Conservation (phyloP, 2,113 vertebrate species). For the Baryphthengus martii region DNA sequence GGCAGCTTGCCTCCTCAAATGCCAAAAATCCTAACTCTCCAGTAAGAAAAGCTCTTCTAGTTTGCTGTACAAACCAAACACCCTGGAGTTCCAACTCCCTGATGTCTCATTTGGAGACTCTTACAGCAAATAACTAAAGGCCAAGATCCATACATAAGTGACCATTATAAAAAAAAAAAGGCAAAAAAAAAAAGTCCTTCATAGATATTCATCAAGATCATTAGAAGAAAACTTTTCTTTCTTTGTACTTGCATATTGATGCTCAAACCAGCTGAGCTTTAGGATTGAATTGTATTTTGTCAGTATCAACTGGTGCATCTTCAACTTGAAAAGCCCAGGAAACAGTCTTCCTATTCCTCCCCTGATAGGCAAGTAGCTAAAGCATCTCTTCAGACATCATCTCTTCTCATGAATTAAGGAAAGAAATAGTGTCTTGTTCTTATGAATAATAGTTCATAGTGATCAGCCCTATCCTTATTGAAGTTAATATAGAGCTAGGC, state of each 20-base stretch:
- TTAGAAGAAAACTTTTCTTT: neutral
- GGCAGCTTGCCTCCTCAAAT: neutral
- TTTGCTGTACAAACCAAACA: neutral
- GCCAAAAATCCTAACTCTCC: neutral
- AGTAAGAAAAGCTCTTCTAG: neutral
- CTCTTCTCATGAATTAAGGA: neutral
- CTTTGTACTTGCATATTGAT: accelerated
- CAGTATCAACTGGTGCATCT: neutral
- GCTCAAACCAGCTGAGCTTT: neutral
- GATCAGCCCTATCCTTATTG: neutral
- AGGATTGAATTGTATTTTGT: neutral
- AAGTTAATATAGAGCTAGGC: neutral
- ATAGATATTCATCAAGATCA: neutral
- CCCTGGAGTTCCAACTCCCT: neutral
- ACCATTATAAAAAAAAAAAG: neutral
- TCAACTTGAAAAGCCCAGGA: neutral
- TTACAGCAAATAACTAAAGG: neutral
- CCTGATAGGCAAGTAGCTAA: neutral
- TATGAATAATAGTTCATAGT: neutral
- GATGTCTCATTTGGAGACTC: neutral
- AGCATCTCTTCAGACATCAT: neutral
- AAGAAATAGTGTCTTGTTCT: neutral
- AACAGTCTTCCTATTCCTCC: neutral
- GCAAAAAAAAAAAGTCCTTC: too few species aligned
- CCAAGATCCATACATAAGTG: neutral